Percentiles rank a stretch among this genome's conserved stretches.
Evolutionary conservation across 2,888 invertebrate species (phyloP).

Genomic region (Leucania comma): DNA sequence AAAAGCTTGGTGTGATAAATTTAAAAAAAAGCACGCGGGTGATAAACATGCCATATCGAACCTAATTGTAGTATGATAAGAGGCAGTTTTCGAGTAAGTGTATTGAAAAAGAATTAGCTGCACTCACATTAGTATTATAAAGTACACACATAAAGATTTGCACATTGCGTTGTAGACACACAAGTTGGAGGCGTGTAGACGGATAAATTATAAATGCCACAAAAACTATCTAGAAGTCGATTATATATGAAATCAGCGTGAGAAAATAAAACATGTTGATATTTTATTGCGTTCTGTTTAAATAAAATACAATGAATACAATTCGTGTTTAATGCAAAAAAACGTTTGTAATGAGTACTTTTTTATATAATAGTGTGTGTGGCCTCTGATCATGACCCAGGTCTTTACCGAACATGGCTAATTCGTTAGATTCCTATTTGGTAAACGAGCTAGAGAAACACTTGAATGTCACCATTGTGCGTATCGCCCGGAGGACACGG

Average conservation of each 20-base stretch:
- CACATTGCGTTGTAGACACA: conserved; percentile 9
- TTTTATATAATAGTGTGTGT: too few relatives aligned
- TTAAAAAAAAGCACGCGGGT: too few relatives aligned
- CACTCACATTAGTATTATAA: conserved; percentile 5
- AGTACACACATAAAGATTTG: conserved; percentile 3
- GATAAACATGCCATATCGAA: too few relatives aligned
- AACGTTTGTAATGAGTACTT: background rate
- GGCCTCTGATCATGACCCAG: too few relatives aligned
- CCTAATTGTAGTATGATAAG: too few relatives aligned
- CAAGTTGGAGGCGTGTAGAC: background rate
- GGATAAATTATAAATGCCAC: background rate
- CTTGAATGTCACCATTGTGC: too few relatives aligned
- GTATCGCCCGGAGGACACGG: too few relatives aligned
- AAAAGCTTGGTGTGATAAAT: too few relatives aligned
- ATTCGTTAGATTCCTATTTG: too few relatives aligned
- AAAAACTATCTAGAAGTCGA: background rate
- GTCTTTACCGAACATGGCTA: too few relatives aligned
- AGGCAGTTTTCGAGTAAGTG: too few relatives aligned
- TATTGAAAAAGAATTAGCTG: background rate
- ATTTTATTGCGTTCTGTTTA: background rate
- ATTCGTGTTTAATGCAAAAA: background rate
- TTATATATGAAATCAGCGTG: background rate
- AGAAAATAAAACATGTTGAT: background rate
- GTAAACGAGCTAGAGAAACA: too few relatives aligned
- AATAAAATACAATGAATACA: background rate